Base-by-base conservation (phyloP, 2,888 invertebrate species). In the Tenthredo distinguenda region DNA sequence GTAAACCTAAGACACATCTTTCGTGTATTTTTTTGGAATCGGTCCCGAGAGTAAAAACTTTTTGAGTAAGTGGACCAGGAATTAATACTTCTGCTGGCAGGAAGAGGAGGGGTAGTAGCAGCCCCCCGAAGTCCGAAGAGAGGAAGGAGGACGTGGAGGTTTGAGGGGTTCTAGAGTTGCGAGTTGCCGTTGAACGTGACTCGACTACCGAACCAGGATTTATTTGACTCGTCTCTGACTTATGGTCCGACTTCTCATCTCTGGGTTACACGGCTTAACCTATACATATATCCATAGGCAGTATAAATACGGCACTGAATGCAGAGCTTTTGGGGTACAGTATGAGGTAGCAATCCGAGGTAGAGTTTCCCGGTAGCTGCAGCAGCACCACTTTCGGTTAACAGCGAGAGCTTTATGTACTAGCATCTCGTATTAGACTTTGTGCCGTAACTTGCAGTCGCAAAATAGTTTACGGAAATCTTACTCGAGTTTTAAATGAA, bases 201-300 rank as follows among this genome's bases (percentile, higher is more conserved):
- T 47, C 31, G 65, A 83, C 83, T 83, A 83, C 83, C 83, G 83
- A 83, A 68, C 68, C 65, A 50, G 83, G 83, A 83, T 83, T 83
- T 83, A 83, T 83, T 83, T 83, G 83, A 71, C 83, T 83, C 83
- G 83, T 83, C 83, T 47, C 68, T 83, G 83, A 83, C 83, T 83
- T 83, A 83, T 83, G 83, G 83, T 83, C 65, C 68, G 83, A 83
- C 65, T 83, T 83, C 81, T 81, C 81, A 62, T 81, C 81, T 81
- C 50, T 21, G 58, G 26, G 58, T 81, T 81, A 65, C 58, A 81
- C 43, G 83, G 83, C 71, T 83, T 71, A 83, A 12, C 50, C 68
- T 18, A 50, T 62, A 37, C 34, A 62, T 31, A 77, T 31, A 77
- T 7, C 12, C 26, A 55, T n/a, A 26, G 77, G 77, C 31, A 21